Conservation (phyloP, 2,888 invertebrate species). For the Hedya salicella region DNA sequence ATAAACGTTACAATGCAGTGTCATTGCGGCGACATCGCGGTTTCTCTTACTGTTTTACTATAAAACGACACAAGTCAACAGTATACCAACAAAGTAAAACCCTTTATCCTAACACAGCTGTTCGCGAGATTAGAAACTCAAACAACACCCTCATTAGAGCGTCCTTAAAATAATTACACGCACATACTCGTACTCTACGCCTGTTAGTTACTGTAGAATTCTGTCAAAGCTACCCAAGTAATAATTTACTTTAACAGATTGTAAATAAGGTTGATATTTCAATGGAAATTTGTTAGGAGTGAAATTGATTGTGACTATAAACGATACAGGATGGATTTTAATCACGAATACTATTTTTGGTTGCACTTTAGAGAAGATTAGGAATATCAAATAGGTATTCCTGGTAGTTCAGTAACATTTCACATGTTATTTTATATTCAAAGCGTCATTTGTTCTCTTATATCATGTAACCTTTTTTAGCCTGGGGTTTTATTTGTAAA, state of each 20-base stretch:
- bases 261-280: background rate
- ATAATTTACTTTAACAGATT: background rate
- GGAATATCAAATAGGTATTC: too few species aligned
- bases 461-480: too few species aligned
- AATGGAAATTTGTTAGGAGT: background rate
- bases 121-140: conserved; percentile 15
- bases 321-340: background rate
- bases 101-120: background rate
- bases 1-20: conserved; percentile 7
- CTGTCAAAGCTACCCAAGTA: background rate
- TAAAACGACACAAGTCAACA: background rate
- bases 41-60: background rate
- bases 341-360: too few species aligned
- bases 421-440: too few species aligned
- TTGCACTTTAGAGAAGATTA: background rate
- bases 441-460: too few species aligned
- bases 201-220: background rate
- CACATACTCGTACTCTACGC: background rate
- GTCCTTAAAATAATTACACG: conserved; percentile 21
- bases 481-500: too few species aligned
- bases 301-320: background rate
- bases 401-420: too few species aligned
- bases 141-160: conserved; percentile 27
- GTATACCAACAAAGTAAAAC: background rate
- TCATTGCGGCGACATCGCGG: background rate